Evolutionary conservation across 2,888 invertebrate genomes (phyloP), one percentile per base, ranked within the genome.

Genomic region (Eudemis profundana): DNA sequence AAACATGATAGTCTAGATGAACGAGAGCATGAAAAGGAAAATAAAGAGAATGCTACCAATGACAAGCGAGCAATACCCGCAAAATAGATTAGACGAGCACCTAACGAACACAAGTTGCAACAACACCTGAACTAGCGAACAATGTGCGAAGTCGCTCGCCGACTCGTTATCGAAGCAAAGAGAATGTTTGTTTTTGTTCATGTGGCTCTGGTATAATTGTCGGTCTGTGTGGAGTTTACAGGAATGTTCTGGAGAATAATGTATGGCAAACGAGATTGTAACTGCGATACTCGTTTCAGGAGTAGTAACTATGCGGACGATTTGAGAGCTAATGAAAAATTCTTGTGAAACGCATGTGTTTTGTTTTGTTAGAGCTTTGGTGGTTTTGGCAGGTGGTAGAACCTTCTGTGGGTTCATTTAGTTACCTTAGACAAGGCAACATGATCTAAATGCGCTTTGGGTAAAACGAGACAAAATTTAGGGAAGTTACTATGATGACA

Each of bases 11-110:
- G 15, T 33, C 33, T 63, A 63, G 33, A 63, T 49, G 51, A 64
- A 50, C n/a, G 15, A 15, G 33, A 29, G 15, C 15, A 60, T 8
- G 23, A 17, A 10, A 33, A 23, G n/a, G 44, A 29, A 53, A 53
- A 62, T 29, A 27, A 36, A 42, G 47, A 42, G 27, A 56, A 56
- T 21, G 23, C 14, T 33, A 27, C 46, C 64, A 15, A 57, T 57
- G 38, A 36, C 51, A 61, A 33, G 51, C 44, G 21, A 53, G 51
- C 51, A 60, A 51, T 67, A 56, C 67, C 75, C 77, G 69, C 76
- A 73, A 73, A 76, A 73, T 72, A 78, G 79, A 81, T 81, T 78
- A 78, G 73, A 74, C 78, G 79, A 78, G 79, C 70, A 67, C 51
- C 68, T 71, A 71, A 72, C 70, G 70, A 71, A 72, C 68, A 62